These are phyloP conservation scores for Nasalis larvatus DNA, from an alignment of 2,113 vertebrate species.

Conservation along the genomic window DNA sequence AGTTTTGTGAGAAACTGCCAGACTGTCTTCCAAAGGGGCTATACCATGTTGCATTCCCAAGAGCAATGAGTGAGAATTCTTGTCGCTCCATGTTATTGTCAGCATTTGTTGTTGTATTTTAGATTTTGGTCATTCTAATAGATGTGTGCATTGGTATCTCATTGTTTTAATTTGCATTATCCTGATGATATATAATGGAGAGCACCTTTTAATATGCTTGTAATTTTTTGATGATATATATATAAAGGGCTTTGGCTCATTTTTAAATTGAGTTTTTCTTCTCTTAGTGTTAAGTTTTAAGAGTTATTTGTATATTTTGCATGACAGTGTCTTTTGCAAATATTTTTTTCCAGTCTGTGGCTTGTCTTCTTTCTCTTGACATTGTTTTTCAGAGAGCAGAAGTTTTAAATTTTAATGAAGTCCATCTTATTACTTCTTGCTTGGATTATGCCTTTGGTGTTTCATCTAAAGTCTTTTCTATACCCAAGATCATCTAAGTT, in stretches of 20 bases:
- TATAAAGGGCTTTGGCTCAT: not conserved
- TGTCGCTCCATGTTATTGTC: not conserved
- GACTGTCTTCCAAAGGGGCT: not conserved
- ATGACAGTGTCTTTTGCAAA: not conserved
- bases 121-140: not conserved
- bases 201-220: not conserved
- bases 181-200: not conserved
- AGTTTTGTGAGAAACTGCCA: not conserved
- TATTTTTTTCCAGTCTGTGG: not conserved
- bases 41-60: not conserved
- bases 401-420: not conserved
- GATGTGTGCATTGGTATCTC: not conserved
- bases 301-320: not conserved
- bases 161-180: not conserved
- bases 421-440: not conserved
- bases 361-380: not conserved
- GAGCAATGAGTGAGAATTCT: not conserved
- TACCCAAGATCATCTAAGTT: not conserved
- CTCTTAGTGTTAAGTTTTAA: not conserved
- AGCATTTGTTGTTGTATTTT: not conserved
- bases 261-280: not conserved
- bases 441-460: not conserved
- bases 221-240: not conserved
- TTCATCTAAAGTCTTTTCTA: not conserved
- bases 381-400: not conserved